These are phyloP conservation scores for Drosophila orosa DNA, from an alignment of 1,140 invertebrate genomes.

Conservation along the genomic window DNA sequence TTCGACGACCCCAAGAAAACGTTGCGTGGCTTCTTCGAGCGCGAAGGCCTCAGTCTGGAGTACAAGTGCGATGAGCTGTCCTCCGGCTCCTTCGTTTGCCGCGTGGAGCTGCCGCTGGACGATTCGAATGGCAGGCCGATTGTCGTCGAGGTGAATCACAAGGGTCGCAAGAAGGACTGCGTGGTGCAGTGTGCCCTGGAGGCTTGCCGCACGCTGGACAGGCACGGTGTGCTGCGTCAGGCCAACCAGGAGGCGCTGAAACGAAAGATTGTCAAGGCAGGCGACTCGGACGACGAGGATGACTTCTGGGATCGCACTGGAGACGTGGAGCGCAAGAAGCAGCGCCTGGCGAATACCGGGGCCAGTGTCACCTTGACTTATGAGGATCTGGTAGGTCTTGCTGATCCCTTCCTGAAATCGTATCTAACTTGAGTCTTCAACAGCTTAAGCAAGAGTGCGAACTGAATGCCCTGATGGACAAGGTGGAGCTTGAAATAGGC, in stretches of 20 bases:
- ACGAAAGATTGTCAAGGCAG: conserved; percentile 85
- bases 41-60: conserved; percentile 94
- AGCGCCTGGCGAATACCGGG: conserved; percentile 87
- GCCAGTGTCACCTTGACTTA: conserved; percentile 88
- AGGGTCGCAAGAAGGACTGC: conserved; percentile 97
- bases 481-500: conserved; percentile 87
- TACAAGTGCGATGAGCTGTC: conserved; percentile 94
- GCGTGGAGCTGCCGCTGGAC: conserved; percentile 91
- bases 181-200: conserved; percentile 96
- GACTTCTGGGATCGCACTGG: conserved; percentile 98
- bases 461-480: conserved; percentile 86
- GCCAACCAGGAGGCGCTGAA: conserved; percentile 89
- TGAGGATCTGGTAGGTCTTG: conserved; percentile 88
- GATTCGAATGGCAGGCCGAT: conserved; percentile 89
- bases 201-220: conserved; percentile 96
- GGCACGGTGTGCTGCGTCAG: conserved; percentile 91
- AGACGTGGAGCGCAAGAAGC: conserved; percentile 94
- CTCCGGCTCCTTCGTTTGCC: conserved; percentile 90
- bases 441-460: conserved; percentile 89
- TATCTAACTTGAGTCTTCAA: conserved; percentile 53
- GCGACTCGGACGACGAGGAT: conserved; percentile 97
- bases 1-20: conserved; percentile 98
- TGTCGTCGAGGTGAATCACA: conserved; percentile 93
- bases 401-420: neutral
- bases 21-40: conserved; percentile 96